phyloP scores from a whole-genome alignment of 1,140 invertebrate genomes.

The Rhyzopertha dominica region DNA sequence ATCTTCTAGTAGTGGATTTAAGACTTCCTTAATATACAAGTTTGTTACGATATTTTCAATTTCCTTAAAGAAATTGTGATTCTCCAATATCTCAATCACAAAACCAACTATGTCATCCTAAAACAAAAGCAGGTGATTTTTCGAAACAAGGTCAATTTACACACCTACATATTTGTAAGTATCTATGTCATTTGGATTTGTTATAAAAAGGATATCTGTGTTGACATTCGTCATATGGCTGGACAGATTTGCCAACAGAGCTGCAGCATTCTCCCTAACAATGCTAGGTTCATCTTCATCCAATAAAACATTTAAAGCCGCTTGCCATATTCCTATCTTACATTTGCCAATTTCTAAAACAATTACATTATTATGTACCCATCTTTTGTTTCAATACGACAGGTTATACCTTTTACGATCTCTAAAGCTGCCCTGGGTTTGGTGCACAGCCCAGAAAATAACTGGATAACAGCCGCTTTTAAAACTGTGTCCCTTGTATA shows the following conservation, averaged over 20 bases:
- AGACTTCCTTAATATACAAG: slow-evolving; percentile 3
- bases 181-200: slow-evolving; percentile 1
- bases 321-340: slow-evolving; percentile 30
- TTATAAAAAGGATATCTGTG: too few relatives aligned
- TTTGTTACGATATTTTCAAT: slow-evolving; percentile 8
- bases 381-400: too few relatives aligned
- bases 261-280: slow-evolving; percentile 45
- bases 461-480: slow-evolving; percentile 49
- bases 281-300: slow-evolving; percentile 44
- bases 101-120: too few relatives aligned
- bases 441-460: slow-evolving; percentile 47
- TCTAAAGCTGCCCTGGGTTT: slow-evolving; percentile 43
- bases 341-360: too few relatives aligned
- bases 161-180: too few relatives aligned
- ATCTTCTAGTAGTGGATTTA: slow-evolving; percentile 3
- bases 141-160: too few relatives aligned
- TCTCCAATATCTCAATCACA: slow-evolving; percentile 10
- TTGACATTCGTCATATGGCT: slow-evolving; percentile 24
- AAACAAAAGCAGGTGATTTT: too few relatives aligned
- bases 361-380: too few relatives aligned
- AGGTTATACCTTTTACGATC: slow-evolving; percentile 39
- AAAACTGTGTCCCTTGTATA: slow-evolving; percentile 51
- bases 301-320: slow-evolving; percentile 35
- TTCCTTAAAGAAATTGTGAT: slow-evolving; percentile 16
- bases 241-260: slow-evolving; percentile 42